Base-by-base conservation (phyloP, 92 coral and sea anemone genomes). In the Parazoanthus swiftii region DNA sequence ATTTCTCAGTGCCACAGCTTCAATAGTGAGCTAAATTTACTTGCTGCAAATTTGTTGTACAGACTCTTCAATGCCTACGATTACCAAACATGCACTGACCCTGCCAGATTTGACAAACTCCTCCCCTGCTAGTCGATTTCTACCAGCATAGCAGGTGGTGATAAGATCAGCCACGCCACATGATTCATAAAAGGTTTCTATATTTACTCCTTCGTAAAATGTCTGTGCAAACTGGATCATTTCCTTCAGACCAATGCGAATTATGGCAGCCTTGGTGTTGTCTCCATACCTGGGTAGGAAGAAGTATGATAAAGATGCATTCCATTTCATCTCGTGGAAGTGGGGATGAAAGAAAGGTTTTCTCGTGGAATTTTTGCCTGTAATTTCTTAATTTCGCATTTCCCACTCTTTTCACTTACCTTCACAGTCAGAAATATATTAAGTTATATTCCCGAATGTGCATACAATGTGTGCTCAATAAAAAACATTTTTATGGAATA, bases 101-200 rank as follows among this genome's bases (percentile, higher is more conserved):
- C 89, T 88, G 91, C 96, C 96, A 42, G 97, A 90, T 89, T 93
- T 94, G 43, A 95, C 98, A 89, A 97, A 97, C 84, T 93, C 97
- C 85, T 97, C 99, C 51, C 98, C 99, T 42, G 98, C 98, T 14
- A 91, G 91, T 46, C 99, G 91, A 88, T 97, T 97, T 86, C 99
- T 89, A 5, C 99, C 99, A n/a, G 97, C 99, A 84, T 97, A 97
- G 74, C 99, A 97, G 20, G 99, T 95, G 13, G 99, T 96, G 44
- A 97, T 97, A 26, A 97, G 94, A 89, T 97, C 99, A 29, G 98
- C 99, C 74, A 97, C 98, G 8, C 99, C 99, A 82, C 99, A 97
- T 0, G 99, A 97, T 78, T 97, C 99, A 89, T 93, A 97, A 85
- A 97, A 97, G 36, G 99, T 97, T 86, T 97, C 99, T 72, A 92